A percentile compares a stretch with the other conserved stretches of the same genome.
These are phyloP conservation scores for Hemichromis elongatus DNA, from an alignment of 2,113 vertebrate species.

Conservation along the genomic window DNA sequence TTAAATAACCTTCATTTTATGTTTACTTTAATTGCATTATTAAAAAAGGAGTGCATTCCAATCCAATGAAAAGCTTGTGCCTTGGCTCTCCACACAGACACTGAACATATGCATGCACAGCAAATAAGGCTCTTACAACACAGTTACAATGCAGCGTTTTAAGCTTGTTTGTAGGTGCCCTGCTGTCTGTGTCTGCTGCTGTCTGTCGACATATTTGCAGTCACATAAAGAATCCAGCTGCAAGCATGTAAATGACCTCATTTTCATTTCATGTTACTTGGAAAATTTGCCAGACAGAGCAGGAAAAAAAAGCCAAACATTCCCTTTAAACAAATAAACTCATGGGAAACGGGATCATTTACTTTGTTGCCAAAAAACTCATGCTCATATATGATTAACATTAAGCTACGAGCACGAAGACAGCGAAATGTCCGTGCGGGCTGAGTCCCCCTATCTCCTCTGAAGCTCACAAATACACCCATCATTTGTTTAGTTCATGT, in stretches of 20 bases:
- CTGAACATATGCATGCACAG: background rate
- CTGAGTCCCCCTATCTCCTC: background rate
- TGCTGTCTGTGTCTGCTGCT: background rate
- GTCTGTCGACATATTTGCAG: background rate
- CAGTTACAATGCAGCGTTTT: background rate
- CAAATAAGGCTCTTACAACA: background rate
- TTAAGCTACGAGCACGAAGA: background rate
- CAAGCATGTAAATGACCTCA: background rate
- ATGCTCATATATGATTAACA: background rate
- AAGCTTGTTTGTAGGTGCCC: background rate
- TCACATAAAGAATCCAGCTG: background rate
- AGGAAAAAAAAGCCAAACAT: background rate
- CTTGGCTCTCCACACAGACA: background rate
- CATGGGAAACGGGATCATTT: background rate
- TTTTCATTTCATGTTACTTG: background rate
- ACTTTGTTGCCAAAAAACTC: background rate
- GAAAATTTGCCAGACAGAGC: background rate
- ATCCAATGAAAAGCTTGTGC: background rate
- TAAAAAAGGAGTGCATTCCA: slow-evolving; percentile 10
- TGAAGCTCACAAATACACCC: background rate
- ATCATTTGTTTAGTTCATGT: background rate
- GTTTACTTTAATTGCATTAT: background rate
- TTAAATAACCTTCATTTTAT: background rate
- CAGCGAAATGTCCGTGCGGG: rapidly evolving
- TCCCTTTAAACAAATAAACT: background rate